These are phyloP conservation scores for Tanypteryx hageni DNA, from an alignment of 2,888 invertebrate species.

Conservation along the genomic window DNA sequence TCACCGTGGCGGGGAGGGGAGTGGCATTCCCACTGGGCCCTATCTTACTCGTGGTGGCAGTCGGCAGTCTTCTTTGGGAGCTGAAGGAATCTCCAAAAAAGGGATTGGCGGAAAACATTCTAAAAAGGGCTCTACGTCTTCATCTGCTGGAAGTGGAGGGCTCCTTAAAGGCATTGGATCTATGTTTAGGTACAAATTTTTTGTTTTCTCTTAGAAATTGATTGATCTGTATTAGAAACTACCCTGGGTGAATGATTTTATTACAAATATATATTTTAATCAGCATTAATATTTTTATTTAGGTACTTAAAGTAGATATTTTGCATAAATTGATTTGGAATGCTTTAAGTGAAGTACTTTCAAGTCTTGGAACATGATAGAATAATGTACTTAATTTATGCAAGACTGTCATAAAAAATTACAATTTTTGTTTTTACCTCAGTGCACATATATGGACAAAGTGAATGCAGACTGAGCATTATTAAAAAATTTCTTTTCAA, in stretches of 20 bases:
- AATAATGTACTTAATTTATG: too few relatives aligned
- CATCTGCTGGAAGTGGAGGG: conserved; percentile 75
- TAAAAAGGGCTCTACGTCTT: conserved; percentile 69
- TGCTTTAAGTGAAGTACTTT: too few relatives aligned
- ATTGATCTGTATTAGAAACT: neutral
- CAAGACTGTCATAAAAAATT: too few relatives aligned
- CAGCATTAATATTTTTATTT: neutral
- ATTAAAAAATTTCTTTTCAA: too few relatives aligned
- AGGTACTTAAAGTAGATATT: too few relatives aligned
- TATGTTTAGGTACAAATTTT: conserved; percentile 82
- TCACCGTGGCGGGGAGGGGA: neutral
- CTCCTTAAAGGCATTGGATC: conserved; percentile 87
- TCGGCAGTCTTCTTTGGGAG: conserved; percentile 44
- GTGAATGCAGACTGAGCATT: too few relatives aligned
- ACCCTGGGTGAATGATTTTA: neutral
- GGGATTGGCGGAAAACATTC: conserved; percentile 41
- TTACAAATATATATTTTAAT: neutral
- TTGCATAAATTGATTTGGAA: too few relatives aligned
- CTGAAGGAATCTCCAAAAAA: conserved; percentile 40
- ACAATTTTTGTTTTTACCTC: too few relatives aligned
- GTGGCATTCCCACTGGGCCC: neutral
- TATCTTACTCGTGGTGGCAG: conserved; percentile 43
- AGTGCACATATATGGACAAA: too few relatives aligned
- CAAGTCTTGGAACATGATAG: too few relatives aligned
- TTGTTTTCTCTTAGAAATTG: neutral